phyloP scores from a whole-genome alignment of 2,113 vertebrate species.

The Chamaea fasciata region DNA sequence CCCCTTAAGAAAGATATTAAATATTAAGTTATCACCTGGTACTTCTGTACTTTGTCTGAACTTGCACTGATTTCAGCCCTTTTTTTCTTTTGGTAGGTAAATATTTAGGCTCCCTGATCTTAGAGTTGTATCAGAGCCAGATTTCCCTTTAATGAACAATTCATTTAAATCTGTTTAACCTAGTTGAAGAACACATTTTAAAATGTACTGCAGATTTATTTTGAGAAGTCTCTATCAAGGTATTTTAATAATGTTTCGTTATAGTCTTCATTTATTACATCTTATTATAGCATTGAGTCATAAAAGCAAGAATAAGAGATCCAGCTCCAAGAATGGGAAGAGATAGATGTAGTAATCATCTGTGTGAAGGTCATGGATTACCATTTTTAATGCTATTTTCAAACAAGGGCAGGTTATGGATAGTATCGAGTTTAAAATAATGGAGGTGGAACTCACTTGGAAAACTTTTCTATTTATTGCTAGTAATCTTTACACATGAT shows the following conservation, averaged over 20 bases:
- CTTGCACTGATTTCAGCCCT: background rate
- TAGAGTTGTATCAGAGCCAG: background rate
- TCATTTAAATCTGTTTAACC: background rate
- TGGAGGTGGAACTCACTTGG: background rate
- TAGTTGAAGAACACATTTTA: background rate
- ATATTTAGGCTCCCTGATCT: background rate
- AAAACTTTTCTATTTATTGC: background rate
- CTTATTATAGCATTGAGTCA: conserved; percentile 44
- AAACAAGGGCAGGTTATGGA: background rate
- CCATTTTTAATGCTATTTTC: background rate
- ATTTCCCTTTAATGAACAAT: background rate
- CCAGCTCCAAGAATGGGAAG: background rate
- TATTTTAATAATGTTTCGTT: conserved; percentile 33
- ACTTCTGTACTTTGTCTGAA: background rate
- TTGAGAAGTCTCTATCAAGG: conserved; percentile 9
- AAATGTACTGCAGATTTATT: background rate
- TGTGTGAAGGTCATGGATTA: background rate
- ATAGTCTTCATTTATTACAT: conserved; percentile 8
- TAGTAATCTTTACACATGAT: background rate
- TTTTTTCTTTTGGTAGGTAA: background rate
- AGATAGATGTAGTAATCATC: background rate
- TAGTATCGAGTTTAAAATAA: background rate
- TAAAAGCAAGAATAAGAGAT: conserved; percentile 18
- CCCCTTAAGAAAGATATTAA: background rate
- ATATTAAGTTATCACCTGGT: background rate